These are phyloP conservation scores for Thymallus thymallus DNA, from an alignment of 2,113 vertebrate genomes.

Conservation along the genomic window DNA sequence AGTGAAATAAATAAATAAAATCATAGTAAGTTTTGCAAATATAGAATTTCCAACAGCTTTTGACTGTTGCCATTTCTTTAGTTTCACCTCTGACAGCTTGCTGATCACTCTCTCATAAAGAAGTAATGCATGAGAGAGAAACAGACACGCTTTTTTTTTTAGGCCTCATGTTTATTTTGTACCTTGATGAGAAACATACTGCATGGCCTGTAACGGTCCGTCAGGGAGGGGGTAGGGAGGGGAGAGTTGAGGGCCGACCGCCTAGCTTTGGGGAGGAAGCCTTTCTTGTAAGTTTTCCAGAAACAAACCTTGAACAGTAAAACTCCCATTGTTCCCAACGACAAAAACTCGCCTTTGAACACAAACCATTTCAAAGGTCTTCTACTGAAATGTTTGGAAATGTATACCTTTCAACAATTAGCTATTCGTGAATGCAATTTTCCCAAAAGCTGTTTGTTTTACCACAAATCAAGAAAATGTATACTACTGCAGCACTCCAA, in stretches of 20 bases:
- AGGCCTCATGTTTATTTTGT: conserved; percentile 34
- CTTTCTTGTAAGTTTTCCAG: neutral
- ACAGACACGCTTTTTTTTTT: neutral
- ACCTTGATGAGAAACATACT: conserved; percentile 27
- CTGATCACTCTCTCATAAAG: conserved; percentile 8
- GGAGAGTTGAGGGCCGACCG: neutral
- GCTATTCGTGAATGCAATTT: neutral
- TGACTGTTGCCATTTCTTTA: conserved; percentile 2
- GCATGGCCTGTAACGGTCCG: conserved; percentile 4
- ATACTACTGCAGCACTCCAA: neutral
- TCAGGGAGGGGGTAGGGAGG: neutral
- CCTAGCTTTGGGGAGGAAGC: neutral
- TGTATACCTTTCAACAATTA: neutral
- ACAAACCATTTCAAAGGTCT: neutral
- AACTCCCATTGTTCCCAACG: neutral
- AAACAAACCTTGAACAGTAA: neutral
- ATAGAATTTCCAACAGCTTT: conserved; percentile 18
- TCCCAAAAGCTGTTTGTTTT: neutral
- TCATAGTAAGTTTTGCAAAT: conserved; percentile 5
- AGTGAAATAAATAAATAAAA: conserved; percentile 13
- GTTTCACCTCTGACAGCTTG: neutral
- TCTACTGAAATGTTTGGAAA: neutral
- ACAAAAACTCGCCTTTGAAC: neutral
- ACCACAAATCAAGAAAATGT: neutral
- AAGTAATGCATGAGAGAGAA: conserved; percentile 9